Conservation (phyloP, 2,797 vertebrate species). For the Helarctos malayanus region DNA sequence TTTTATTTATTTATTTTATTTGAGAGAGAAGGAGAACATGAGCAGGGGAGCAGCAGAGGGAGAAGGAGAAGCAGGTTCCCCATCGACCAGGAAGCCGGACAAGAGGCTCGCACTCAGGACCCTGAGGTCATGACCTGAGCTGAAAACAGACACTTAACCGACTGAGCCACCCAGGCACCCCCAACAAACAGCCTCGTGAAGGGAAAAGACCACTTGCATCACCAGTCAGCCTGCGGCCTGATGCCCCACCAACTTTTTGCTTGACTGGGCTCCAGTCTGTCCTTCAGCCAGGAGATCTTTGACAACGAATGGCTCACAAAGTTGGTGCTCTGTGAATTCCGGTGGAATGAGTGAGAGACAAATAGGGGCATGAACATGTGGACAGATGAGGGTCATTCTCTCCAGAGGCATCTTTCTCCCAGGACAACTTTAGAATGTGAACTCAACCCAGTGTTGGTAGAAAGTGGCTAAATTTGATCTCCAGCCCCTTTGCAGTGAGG, state of each 20-base stretch:
- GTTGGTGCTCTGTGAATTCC: not conserved
- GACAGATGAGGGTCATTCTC: not conserved
- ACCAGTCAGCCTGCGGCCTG: not conserved
- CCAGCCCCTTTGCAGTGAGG: not conserved
- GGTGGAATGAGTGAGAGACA: not conserved
- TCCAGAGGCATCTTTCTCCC: not conserved
- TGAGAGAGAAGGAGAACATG: too few relatives aligned
- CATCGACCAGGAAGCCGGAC: not conserved
- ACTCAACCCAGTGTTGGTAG: not conserved
- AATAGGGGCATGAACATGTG: not conserved
- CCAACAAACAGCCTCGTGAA: not conserved
- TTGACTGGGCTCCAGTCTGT: not conserved
- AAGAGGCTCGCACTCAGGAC: too few relatives aligned
- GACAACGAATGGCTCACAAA: not conserved
- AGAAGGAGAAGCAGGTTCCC: not conserved
- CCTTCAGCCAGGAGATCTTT: not conserved
- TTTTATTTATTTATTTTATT: too few relatives aligned
- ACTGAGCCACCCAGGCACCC: too few relatives aligned
- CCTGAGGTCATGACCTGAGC: too few relatives aligned
- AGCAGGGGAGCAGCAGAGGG: too few relatives aligned
- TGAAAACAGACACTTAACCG: too few relatives aligned
- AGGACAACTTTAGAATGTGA: not conserved
- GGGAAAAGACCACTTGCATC: not conserved
- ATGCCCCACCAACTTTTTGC: not conserved
- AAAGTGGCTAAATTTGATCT: not conserved